Evolutionary conservation across 2,113 vertebrate genomes (phyloP).

Genomic region (Uria aalge): DNA sequence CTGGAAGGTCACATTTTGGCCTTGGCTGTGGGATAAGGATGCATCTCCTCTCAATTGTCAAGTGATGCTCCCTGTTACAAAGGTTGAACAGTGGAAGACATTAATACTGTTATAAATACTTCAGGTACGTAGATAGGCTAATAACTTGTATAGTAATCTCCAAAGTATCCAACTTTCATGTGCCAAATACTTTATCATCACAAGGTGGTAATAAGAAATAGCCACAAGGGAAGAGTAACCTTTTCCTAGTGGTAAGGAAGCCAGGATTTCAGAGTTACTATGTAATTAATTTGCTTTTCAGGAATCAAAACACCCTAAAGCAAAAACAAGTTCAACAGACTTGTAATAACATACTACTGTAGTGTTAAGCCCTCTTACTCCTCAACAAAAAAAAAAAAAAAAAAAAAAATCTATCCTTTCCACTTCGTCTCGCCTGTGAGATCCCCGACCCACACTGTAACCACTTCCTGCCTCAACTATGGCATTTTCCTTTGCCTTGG

Average conservation of each 20-base stretch:
- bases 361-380: conserved; percentile 28
- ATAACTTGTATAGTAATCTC: conserved; percentile 31
- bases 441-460: background rate
- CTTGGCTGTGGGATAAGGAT: background rate
- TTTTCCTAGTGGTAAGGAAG: conserved; percentile 49
- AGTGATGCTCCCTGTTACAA: background rate
- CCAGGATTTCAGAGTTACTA: conserved; percentile 45
- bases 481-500: background rate
- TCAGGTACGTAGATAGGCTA: background rate
- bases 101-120: background rate
- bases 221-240: conserved; percentile 57
- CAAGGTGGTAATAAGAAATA: conserved; percentile 65
- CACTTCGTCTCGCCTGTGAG: rapidly evolving
- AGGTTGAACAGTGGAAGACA: background rate
- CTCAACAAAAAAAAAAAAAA: background rate
- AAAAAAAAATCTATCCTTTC: background rate
- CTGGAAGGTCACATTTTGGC: background rate
- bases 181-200: conserved; percentile 56
- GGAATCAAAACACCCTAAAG: conserved; percentile 67
- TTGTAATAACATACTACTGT: conserved; percentile 54
- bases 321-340: conserved; percentile 64
- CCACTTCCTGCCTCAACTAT: background rate
- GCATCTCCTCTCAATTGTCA: background rate
- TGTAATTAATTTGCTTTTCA: conserved; percentile 63
- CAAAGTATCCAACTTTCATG: conserved; percentile 19